phyloP scores from a whole-genome alignment of 2,888 invertebrate species.

The Pilophorus perplexus region DNA sequence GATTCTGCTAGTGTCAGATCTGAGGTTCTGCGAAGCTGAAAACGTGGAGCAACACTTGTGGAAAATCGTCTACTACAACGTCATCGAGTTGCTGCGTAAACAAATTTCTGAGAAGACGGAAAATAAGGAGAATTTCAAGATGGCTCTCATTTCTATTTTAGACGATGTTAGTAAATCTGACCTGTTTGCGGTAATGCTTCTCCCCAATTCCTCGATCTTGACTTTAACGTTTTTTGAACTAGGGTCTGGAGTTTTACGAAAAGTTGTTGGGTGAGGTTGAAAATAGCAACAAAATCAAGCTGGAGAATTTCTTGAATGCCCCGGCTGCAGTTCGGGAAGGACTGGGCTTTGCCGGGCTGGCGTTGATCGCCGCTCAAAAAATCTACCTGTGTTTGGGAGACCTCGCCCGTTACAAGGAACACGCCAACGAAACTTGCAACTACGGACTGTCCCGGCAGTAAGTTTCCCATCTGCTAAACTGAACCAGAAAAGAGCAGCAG shows the following conservation, averaged over 20 bases:
- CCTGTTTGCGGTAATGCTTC: neutral
- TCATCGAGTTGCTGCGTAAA: slow-evolving; percentile 78
- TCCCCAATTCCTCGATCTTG: neutral
- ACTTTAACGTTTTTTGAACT: neutral
- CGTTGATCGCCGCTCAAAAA: slow-evolving; percentile 82
- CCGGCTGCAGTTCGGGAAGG: slow-evolving; percentile 48
- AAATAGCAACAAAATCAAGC: slow-evolving; percentile 69
- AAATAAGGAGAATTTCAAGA: slow-evolving; percentile 64
- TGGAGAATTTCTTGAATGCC: slow-evolving; percentile 59
- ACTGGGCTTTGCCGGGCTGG: slow-evolving; percentile 67
- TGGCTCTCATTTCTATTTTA: slow-evolving; percentile 66
- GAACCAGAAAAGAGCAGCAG: neutral
- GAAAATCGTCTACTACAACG: slow-evolving; percentile 85
- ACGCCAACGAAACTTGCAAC: slow-evolving; percentile 75
- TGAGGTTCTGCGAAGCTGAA: slow-evolving; percentile 81
- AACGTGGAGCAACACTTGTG: slow-evolving; percentile 88
- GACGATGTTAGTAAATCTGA: slow-evolving; percentile 61
- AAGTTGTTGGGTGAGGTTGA: slow-evolving; percentile 70
- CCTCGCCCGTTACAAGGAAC: slow-evolving; percentile 84
- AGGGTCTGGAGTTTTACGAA: slow-evolving; percentile 74
- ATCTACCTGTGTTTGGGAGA: slow-evolving; percentile 88
- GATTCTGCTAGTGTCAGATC: slow-evolving; percentile 69
- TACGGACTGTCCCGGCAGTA: slow-evolving; percentile 73
- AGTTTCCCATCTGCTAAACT: slow-evolving; percentile 52
- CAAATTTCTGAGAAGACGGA: slow-evolving; percentile 62